A percentile compares a stretch with the other conserved stretches of the same genome.
These are phyloP conservation scores for Lophotriccus pileatus DNA, from an alignment of 2,797 vertebrate genomes.

Conservation along the genomic window DNA sequence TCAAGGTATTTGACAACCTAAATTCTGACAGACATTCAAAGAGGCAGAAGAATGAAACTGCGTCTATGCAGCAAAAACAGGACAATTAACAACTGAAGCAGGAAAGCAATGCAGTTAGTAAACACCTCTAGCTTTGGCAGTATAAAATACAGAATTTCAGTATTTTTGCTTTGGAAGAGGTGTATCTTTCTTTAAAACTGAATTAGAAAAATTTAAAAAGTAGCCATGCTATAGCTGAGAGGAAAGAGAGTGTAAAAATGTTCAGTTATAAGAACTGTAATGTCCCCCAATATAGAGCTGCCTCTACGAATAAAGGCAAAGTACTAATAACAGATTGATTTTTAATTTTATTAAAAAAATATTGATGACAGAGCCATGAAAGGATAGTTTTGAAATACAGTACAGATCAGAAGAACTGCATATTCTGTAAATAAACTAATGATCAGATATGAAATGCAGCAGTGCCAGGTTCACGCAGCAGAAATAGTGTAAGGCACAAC, in stretches of 20 bases:
- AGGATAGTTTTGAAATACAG: not conserved
- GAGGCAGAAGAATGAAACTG: not conserved
- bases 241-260: not conserved
- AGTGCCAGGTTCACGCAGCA: not conserved
- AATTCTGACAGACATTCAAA: not conserved
- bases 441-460: not conserved
- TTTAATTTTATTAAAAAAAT: not conserved
- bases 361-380: not conserved
- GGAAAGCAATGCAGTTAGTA: not conserved
- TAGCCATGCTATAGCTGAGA: not conserved
- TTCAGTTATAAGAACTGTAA: not conserved
- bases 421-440: not conserved
- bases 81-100: not conserved
- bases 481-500: not conserved
- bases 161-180: not conserved
- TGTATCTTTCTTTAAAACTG: not conserved
- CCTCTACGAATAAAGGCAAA: not conserved
- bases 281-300: not conserved
- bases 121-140: not conserved
- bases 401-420: not conserved
- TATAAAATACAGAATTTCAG: not conserved
- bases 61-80: not conserved
- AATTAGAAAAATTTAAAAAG: not conserved
- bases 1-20: not conserved
- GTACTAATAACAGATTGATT: not conserved